phyloP scores from a whole-genome alignment of 53 echinoderm and acorn worm genomes.

The Zoroaster sp. region DNA sequence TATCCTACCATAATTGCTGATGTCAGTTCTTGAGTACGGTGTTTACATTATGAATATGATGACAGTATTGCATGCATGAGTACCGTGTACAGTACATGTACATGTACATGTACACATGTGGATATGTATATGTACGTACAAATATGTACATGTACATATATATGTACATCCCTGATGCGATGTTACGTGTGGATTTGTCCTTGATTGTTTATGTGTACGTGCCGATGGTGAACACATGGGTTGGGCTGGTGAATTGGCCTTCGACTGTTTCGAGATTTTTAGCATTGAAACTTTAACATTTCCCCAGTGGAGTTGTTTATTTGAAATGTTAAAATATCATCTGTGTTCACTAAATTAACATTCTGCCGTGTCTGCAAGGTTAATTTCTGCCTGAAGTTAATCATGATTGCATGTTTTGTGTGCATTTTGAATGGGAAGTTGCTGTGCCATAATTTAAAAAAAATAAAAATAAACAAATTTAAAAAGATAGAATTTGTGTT shows the following conservation, averaged over 20 bases:
- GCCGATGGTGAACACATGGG: not conserved
- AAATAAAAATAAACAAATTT: no score
- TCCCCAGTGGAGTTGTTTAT: no score
- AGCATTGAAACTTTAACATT: not conserved
- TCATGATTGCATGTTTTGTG: no score
- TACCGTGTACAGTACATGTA: not conserved
- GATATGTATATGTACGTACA: not conserved
- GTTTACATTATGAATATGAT: conserved; percentile 1
- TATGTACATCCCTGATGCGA: not conserved
- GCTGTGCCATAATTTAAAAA: no score
- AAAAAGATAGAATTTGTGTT: not conserved
- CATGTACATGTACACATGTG: conserved; percentile 4
- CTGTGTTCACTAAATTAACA: no score
- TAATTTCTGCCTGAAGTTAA: no score
- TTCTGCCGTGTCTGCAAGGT: no score
- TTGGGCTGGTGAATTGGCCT: not conserved
- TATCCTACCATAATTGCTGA: not conserved
- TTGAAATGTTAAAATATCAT: no score
- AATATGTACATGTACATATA: conserved; percentile 5
- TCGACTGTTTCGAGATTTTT: not conserved
- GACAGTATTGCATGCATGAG: not conserved
- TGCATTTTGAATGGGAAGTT: no score
- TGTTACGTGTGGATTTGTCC: not conserved
- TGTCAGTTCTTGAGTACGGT: not conserved
- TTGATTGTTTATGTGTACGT: not conserved